Base-by-base conservation (phyloP, 2,113 vertebrate genomes). In the Scortum barcoo region DNA sequence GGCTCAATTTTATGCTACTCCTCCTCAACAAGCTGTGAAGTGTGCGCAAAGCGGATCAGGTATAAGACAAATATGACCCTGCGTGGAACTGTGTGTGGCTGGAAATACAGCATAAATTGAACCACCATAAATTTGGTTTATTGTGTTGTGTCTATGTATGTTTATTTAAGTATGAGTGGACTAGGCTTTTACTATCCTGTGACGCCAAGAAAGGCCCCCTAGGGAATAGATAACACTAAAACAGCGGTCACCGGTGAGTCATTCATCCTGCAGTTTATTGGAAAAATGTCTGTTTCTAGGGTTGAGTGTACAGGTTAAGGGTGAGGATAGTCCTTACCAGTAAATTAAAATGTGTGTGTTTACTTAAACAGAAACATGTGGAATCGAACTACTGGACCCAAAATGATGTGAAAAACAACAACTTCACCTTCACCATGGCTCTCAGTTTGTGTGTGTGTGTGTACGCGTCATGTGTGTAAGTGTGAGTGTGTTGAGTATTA, bases 101-200 rank as follows among this genome's bases (percentile, higher is more conserved):
- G 65, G 83, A 71, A 63, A 62, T 76, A 24, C 75, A 28, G 73
- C 74, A 62, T 87, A 78, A 88, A 88, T 65, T 36, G 20, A 53
- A 24, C 26, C 68, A 0, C 12, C 80, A 16, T 93, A 92, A 88
- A 92, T 86, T 56, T 50, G 50, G 7, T 91, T 92, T 91, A 92
- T 80, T 80, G 88, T 83, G 71, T 75, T 7, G 53, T 61, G 90
- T 80, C 86, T 57, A 57, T 67, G 73, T 75, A 50, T 86, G 86
- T 92, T 92, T 91, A 85, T 56, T 51, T 69, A 87, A 88, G 65
- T 77, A 67, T 53, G 76, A 85, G 88, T 69, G 66, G 72, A 72
- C 85, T 3, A n/a, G 69, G 10, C 53, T 83, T 92, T 92, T 89
- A 92, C 85, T 69, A 77, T 81, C 77, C 42, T 30, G 73, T 17